A percentile compares a stretch with the other conserved stretches of the same genome.
Evolutionary conservation across 2,113 vertebrate species (phyloP).

Genomic region (Heptranchias perlo): DNA sequence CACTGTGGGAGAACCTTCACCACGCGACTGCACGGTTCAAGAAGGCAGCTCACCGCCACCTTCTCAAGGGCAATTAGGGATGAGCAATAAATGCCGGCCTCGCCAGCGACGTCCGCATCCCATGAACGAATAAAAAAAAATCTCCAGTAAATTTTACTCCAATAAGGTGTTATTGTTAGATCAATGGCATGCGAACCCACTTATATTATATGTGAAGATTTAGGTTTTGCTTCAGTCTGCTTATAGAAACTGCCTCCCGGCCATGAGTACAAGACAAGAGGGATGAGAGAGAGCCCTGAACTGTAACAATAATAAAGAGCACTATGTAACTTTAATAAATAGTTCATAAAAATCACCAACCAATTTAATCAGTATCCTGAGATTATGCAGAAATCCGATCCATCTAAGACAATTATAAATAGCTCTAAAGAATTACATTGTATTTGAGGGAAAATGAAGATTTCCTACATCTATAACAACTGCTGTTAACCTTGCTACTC

Average conservation of each 20-base stretch:
- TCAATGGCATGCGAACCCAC: neutral
- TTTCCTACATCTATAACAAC: no score
- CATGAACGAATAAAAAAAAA: no score
- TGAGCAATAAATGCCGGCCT: no score
- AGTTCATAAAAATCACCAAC: neutral
- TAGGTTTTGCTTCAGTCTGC: no score
- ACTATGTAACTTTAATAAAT: neutral
- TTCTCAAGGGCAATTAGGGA: no score
- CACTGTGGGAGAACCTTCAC: no score
- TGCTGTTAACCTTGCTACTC: neutral
- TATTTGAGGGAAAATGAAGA: neutral
- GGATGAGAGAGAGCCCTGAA: neutral
- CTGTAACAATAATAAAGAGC: neutral
- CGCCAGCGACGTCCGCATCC: no score
- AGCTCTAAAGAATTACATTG: neutral
- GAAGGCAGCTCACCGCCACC: no score
- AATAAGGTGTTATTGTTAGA: neutral
- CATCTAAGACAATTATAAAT: neutral
- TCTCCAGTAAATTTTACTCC: neutral
- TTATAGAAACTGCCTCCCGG: neutral
- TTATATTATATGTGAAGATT: neutral
- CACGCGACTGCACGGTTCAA: no score
- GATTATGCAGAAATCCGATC: neutral
- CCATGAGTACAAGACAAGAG: neutral
- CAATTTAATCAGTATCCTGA: neutral